Evolutionary conservation across 2,888 invertebrate genomes (phyloP), one percentile per base, ranked within the genome.

Genomic region (Ochropleura leucogaster): DNA sequence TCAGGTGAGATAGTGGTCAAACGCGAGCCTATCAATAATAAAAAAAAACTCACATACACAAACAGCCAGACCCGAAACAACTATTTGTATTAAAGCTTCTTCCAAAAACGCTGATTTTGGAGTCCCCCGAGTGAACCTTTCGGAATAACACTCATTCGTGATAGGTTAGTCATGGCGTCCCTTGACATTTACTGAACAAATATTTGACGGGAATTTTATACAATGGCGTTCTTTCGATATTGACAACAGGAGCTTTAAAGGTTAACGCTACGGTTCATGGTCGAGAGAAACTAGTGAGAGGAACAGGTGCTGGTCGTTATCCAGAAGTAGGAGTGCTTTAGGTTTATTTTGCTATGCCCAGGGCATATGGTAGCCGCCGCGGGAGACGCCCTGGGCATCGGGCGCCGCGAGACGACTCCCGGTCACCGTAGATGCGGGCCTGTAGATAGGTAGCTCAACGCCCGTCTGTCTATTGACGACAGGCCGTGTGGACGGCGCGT

Each of bases 101-200:
- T 12, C 18, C 30, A n/a, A 72, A 63, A 30, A 42, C 46, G 30
- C 46, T n/a, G 16, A n/a, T 62, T 30, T 30, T n/a, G 5, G 7
- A 44, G 51, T 40, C 47, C 18, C 14, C 6, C 9, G 6, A 0
- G 10, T 9, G 30, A 49, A 66, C 82, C 79, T 79, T 79, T 82
- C 6, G 30, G 9, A 44, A 40, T 44, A 4, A 57, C 68, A 72
- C 65, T 12, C 51, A 20, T 42, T 77, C 83, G 78, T 80, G 78
- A 78, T 80, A 72, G 66, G 72, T 80, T 44, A 82, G 4, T 12
- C 62, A 66, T n/a, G 44, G 51, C 12, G n/a, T 64, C n/a, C 57
- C 51, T 55, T 77, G 79, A 82, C 82, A 77, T 79, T 79, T 82
- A 10, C 4, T 46, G 30, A 47, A 57, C 53, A 40, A 62, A 55